phyloP scores from a whole-genome alignment of 2,113 vertebrate genomes.

The Lycaon pictus region DNA sequence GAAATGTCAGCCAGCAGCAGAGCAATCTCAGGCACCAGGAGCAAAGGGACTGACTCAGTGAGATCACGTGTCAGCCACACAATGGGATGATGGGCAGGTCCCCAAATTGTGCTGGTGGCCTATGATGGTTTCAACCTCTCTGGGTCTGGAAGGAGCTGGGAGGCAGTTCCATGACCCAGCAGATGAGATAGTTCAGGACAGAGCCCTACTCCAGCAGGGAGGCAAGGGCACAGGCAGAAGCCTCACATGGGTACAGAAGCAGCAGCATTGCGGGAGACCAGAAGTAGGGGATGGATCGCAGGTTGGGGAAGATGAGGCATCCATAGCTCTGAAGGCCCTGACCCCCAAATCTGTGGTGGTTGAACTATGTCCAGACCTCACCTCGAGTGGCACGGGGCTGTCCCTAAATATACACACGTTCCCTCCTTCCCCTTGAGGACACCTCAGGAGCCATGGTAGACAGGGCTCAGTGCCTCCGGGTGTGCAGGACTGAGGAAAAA shows the following conservation, averaged over 20 bases:
- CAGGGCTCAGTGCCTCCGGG: not conserved
- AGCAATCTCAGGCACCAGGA: not conserved
- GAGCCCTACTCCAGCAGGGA: not conserved
- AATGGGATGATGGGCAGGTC: fast-evolving
- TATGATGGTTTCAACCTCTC: not conserved
- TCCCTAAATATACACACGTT: not conserved
- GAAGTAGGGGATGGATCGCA: not conserved
- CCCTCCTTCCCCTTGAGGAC: fast-evolving
- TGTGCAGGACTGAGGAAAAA: no score
- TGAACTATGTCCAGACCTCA: not conserved
- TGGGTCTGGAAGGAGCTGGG: not conserved
- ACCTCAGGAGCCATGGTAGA: not conserved
- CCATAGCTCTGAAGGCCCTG: not conserved
- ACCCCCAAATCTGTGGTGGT: not conserved
- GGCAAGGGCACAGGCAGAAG: not conserved
- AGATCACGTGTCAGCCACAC: not conserved
- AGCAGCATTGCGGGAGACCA: not conserved
- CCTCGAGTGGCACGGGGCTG: not conserved
- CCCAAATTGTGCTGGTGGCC: not conserved
- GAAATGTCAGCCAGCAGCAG: not conserved
- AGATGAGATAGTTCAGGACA: not conserved
- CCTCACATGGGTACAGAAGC: not conserved
- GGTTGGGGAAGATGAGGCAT: not conserved
- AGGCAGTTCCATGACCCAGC: not conserved
- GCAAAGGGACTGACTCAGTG: not conserved